Conservation (phyloP, 2,888 invertebrate species). For the Barypeithes pellucidus region DNA sequence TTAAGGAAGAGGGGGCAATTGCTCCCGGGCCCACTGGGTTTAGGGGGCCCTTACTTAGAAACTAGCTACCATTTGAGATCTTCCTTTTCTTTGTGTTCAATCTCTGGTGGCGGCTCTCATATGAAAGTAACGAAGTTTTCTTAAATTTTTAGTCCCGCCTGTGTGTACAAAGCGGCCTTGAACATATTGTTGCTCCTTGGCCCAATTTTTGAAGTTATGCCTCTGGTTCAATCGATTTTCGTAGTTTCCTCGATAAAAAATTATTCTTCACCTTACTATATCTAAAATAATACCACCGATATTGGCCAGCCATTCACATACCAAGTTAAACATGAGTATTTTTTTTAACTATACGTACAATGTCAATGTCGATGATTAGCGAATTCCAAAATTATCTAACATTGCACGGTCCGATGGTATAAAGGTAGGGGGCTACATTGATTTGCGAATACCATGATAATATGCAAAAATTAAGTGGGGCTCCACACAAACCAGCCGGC, state of each 20-base stretch:
- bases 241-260: not conserved
- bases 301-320: slow-evolving; percentile 18
- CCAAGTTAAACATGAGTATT: slow-evolving; percentile 13
- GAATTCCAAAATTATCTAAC: slow-evolving; percentile 51
- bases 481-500: slow-evolving; percentile 51
- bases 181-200: no score
- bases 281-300: slow-evolving; percentile 16
- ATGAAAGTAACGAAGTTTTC: no score
- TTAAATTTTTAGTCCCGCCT: no score
- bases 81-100: no score
- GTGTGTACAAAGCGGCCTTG: no score
- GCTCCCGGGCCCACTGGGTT: no score
- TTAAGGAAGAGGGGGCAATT: no score
- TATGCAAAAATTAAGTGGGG: slow-evolving; percentile 57
- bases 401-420: slow-evolving; percentile 47
- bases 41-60: no score
- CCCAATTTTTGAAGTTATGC: no score
- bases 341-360: slow-evolving; percentile 24
- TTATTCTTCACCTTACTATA: not conserved
- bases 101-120: no score
- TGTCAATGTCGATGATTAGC: slow-evolving; percentile 40
- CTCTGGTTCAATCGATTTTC: not conserved
- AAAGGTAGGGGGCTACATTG: slow-evolving; percentile 52
- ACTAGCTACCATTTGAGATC: no score
- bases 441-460: slow-evolving; percentile 35